A percentile compares a stretch with the other conserved stretches of the same genome.
These are phyloP conservation scores for Euwallacea similis DNA, from an alignment of 1,140 invertebrate genomes.

Conservation along the genomic window DNA sequence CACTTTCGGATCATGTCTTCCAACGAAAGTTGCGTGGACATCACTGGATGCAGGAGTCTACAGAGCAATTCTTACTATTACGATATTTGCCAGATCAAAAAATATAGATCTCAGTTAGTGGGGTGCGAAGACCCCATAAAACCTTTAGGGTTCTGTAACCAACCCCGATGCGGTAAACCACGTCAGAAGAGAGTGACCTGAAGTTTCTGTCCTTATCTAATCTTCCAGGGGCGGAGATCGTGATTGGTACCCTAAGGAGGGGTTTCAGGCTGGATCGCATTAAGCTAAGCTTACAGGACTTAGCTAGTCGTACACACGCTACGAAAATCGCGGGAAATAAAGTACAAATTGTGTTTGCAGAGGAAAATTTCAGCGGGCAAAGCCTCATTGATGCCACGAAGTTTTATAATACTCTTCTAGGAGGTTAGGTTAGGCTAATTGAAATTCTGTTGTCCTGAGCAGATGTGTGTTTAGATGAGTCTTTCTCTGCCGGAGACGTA, in stretches of 20 bases:
- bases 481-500: constrained; percentile 3
- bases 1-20: too few species aligned
- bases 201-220: neutral
- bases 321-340: neutral
- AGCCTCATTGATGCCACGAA: constrained; percentile 10
- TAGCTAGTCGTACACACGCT: neutral
- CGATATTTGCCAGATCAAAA: neutral
- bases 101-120: neutral
- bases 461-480: constrained; percentile 1
- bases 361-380: neutral
- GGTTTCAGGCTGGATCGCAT: constrained; percentile 5
- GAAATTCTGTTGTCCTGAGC: neutral
- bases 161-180: neutral
- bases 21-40: neutral
- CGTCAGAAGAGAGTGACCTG: neutral
- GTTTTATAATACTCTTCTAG: neutral
- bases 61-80: neutral
- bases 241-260: neutral
- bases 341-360: constrained; percentile 13
- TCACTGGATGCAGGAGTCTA: neutral
- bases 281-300: neutral
- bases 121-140: neutral
- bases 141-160: neutral
- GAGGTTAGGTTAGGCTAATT: neutral
- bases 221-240: constrained; percentile 3